phyloP scores from a whole-genome alignment of 2,797 vertebrate genomes.

The Carcharodon carcharias region DNA sequence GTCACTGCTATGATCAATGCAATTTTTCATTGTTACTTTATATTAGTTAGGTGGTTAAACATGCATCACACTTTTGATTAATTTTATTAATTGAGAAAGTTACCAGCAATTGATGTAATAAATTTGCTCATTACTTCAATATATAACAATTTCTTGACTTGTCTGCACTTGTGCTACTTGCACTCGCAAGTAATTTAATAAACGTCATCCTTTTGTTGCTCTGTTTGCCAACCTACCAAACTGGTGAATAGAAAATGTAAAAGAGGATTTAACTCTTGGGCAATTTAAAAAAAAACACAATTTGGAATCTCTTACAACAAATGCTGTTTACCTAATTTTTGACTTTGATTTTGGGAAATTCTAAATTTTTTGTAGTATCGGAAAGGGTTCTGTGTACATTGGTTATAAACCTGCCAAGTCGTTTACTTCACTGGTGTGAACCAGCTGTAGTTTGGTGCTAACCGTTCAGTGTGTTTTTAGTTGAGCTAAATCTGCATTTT shows the following conservation, averaged over 20 bases:
- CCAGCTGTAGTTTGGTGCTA: background rate
- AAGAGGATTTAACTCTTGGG: background rate
- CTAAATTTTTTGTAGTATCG: background rate
- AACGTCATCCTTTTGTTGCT: background rate
- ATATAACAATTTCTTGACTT: background rate
- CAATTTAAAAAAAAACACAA: background rate
- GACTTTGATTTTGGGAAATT: background rate
- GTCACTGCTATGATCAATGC: background rate
- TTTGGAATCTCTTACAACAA: background rate
- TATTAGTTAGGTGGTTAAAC: background rate
- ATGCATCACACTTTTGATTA: background rate
- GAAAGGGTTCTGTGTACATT: background rate
- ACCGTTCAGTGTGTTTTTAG: background rate
- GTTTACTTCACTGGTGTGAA: background rate
- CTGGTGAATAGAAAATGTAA: background rate
- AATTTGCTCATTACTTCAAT: background rate
- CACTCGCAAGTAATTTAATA: background rate
- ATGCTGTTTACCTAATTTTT: background rate
- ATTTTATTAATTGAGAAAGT: background rate
- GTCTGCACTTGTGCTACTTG: background rate
- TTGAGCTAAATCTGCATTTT: constrained; percentile 42
- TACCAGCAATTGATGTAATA: background rate
- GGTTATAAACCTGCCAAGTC: background rate
- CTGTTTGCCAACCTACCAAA: background rate
- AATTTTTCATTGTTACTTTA: background rate